Percentiles rank a stretch among this genome's conserved stretches.
phyloP scores from a whole-genome alignment of 1,140 invertebrate genomes.

The Babylonia areolata region DNA sequence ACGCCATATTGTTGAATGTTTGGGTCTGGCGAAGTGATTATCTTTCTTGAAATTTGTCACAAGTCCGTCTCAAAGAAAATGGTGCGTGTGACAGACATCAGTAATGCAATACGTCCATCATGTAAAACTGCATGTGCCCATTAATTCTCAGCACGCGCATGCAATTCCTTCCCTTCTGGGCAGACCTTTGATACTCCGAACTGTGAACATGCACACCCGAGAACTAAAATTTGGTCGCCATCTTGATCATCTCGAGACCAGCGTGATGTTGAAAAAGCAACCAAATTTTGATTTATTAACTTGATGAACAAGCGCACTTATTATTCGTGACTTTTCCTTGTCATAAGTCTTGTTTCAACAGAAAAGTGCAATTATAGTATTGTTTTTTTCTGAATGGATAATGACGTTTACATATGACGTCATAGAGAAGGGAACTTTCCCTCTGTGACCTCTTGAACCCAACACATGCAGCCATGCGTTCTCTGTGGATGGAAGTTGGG shows the following conservation, averaged over 20 bases:
- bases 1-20: constrained; percentile 57
- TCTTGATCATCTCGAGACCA: constrained; percentile 20
- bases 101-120: neutral
- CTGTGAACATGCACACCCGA: neutral
- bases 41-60: neutral
- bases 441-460: neutral
- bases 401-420: neutral
- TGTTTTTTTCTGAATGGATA: too few species aligned
- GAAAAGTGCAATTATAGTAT: too few species aligned
- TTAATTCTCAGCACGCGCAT: neutral
- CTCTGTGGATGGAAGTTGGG: neutral
- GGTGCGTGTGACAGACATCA: neutral
- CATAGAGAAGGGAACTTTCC: neutral
- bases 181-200: neutral
- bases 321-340: too few species aligned
- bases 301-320: too few species aligned
- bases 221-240: constrained; percentile 18
- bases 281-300: too few species aligned
- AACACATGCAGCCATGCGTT: neutral
- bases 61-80: neutral
- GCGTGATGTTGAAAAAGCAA: too few species aligned
- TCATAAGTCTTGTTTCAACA: too few species aligned
- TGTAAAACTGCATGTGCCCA: neutral
- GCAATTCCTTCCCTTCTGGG: neutral
- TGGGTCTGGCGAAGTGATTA: neutral